Conservation (phyloP, 2,888 invertebrate species). For the Tetragnatha montana region DNA sequence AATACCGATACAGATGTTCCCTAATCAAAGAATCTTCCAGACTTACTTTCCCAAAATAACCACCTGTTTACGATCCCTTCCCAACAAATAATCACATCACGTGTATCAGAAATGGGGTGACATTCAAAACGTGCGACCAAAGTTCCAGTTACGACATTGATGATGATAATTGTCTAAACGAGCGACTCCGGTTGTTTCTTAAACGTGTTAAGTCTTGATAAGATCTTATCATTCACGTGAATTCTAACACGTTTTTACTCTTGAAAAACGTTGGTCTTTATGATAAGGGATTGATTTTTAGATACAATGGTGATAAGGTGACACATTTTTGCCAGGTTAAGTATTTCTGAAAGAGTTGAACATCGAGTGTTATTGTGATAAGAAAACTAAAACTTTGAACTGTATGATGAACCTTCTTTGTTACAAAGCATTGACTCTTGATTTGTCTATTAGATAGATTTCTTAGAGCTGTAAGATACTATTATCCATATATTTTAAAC, state of each 20-base stretch:
- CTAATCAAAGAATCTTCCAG: too few species aligned
- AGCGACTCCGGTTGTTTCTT: neutral
- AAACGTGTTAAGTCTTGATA: neutral
- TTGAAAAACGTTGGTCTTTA: neutral
- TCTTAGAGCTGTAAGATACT: too few species aligned
- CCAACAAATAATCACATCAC: neutral
- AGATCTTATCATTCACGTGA: slow-evolving; percentile 33
- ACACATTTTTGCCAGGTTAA: neutral
- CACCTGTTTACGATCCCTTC: neutral
- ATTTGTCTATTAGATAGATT: too few species aligned
- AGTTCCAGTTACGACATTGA: neutral
- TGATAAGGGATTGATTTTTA: neutral
- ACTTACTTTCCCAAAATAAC: neutral
- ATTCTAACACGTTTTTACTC: slow-evolving; percentile 22
- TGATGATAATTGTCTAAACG: neutral
- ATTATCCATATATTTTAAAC: too few species aligned
- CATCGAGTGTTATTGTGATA: neutral
- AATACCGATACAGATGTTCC: too few species aligned
- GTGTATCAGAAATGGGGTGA: neutral
- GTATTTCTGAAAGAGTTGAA: neutral
- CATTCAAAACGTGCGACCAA: neutral
- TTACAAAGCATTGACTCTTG: too few species aligned
- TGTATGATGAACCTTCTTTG: neutral
- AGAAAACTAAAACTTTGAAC: neutral
- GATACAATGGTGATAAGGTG: neutral